Conservation (phyloP, 2,797 vertebrate species). For the Orestias chungarensis region DNA sequence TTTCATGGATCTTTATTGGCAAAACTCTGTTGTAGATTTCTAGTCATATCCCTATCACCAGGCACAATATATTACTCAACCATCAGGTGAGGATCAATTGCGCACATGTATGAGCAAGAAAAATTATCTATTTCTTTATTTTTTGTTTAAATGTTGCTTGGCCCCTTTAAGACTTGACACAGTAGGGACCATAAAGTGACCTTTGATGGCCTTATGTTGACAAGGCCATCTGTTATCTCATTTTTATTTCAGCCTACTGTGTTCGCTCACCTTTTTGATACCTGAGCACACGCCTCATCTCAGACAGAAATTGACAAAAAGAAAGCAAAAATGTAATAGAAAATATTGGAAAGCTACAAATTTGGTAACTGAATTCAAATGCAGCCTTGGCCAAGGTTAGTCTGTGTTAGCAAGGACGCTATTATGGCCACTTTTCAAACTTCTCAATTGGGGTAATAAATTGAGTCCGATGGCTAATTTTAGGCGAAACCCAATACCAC, state of each 20-base stretch:
- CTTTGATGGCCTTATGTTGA: background rate
- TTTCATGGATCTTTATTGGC: background rate
- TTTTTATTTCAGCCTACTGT: conserved; percentile 78
- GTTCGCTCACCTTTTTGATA: conserved; percentile 75
- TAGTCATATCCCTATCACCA: too few species aligned
- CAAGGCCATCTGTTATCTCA: background rate
- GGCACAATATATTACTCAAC: too few species aligned
- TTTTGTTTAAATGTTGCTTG: background rate
- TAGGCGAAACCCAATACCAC: conserved; percentile 92
- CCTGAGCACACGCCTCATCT: conserved; percentile 55
- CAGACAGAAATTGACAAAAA: conserved; percentile 38
- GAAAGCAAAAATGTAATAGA: conserved; percentile 74
- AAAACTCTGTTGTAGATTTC: background rate
- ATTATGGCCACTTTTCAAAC: conserved; percentile 83
- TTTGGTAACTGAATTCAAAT: conserved; percentile 80
- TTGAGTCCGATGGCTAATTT: conserved; percentile 98
- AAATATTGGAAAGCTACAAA: conserved; percentile 60
- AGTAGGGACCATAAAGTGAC: too few species aligned
- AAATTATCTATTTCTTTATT: background rate
- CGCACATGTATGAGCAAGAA: background rate
- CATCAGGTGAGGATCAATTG: background rate
- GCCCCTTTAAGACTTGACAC: background rate
- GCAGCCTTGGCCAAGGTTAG: conserved; percentile 76
- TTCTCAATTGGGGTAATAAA: conserved; percentile 96
- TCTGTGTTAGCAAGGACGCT: conserved; percentile 68